Base-by-base conservation (phyloP, 2,113 vertebrate species). In the Protobothrops flavoviridis region DNA sequence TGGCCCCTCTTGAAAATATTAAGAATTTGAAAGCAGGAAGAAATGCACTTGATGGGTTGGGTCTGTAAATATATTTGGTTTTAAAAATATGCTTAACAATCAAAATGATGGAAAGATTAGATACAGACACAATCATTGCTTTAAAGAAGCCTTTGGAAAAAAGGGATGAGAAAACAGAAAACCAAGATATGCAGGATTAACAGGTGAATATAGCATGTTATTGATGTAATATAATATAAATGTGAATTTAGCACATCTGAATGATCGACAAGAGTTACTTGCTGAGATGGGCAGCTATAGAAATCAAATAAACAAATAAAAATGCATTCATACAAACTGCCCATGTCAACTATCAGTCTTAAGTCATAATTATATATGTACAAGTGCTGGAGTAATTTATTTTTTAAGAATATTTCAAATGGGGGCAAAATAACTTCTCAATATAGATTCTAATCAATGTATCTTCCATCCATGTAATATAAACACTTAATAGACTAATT, bases 271-370 rank as follows among this genome's bases (percentile, higher is more conserved):
- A 26, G 59, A 61, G 59, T 5, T 5, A 56, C 55, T 57, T 57
- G 56, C 59, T 64, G 59, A 64, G 59, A 64, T 64, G 10, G 26
- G 26, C 0, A 4, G 59, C 26, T 64, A 64, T 64, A 64, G 59
- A 64, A 64, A 64, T 29, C 59, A 29, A 64, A 64, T 29, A 64
- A 64, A 64, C 59, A 64, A 64, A 64, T 64, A 29, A 64, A 64
- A 64, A 64, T 86, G 33, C 81, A 2, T 39, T 11, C 23, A 43
- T 15, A 52, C 69, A 93, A 96, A 48, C 93, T 96, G 96, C 96
- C 95, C 94, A 95, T 94, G 94, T 95, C 95, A 94, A 95, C 93
- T 94, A 95, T 94, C 92, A 93, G 94, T 95, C 94, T 95, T 94
- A 95, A 96, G 94, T 94, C 95, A 95, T 91, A 92, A 96, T 92